Evolutionary conservation across 2,888 invertebrate species (phyloP), one percentile per base, ranked within the genome.

Genomic region (Oxystoma pomonae): DNA sequence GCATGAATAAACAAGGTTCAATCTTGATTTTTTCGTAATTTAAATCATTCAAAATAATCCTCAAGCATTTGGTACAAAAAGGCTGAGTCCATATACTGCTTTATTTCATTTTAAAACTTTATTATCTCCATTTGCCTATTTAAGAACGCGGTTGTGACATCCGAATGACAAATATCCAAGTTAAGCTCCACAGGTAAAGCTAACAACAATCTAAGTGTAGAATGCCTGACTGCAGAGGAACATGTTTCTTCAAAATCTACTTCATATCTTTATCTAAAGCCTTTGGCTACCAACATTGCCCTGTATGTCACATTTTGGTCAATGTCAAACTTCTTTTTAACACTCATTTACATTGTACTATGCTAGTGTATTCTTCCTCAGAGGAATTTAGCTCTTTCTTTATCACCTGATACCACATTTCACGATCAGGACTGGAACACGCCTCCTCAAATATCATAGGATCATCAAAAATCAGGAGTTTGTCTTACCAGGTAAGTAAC

Each of bases 61-160:
- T 12, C 12, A 35, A 3, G 5, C 12, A 7, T 35, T 35, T 35
- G n/a, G n/a, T n/a, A n/a, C n/a, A n/a, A n/a, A n/a, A n/a, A n/a
- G n/a, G n/a, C n/a, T n/a, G 22, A 64, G 19, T 7, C 64, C 64
- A 55, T 64, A 64, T 16, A 64, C 21, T 2, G 64, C 55, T 58
- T 64, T 63, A 58, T 64, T 35, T 35, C 3, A 35, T 35, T 35
- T 35, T 35, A 35, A 12, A 7, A 35, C 35, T 35, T 35, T 35
- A 12, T 35, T 35, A 35, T 35, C 35, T 7, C 5, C 3, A 35
- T 35, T 35, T 35, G 35, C 3, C 12, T 7, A 3, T 12, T 35
- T 35, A 7, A 35, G 12, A 35, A 3, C 35, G 3, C 12, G 35
- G 12, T 18, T 18, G 9, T 55, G 12, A 18, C 18, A 55, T 55